Evolutionary conservation across 2,797 vertebrate genomes (phyloP), one percentile per base, ranked within the genome.

Genomic region (Sparus aurata): DNA sequence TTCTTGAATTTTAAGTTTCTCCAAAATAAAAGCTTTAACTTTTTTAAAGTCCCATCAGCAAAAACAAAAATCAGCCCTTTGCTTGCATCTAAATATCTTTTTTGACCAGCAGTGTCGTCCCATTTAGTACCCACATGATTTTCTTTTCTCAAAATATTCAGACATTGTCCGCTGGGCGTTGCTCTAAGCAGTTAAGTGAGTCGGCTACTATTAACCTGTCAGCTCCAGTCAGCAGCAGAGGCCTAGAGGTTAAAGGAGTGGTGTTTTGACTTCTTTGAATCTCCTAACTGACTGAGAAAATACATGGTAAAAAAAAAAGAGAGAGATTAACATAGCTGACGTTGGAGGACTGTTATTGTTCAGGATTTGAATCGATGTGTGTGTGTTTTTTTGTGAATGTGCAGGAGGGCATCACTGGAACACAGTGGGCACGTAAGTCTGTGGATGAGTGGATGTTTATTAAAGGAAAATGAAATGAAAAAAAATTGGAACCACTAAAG

Each of bases 221-320:
- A 63, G 67, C 75, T 78, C 25, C 67, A 45, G 27, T 71, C 71
- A 64, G 63, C 70, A 64, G 58, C 54, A 30, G 61, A 71, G 61
- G 81, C 63, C 75, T n/a, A 2, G 17, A 82, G 46, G 62, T 72
- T 46, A 59, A 30, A 52, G 18, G 64, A 55, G 47, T 53, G 43
- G 9, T 77, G 45, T 68, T 74, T 12, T 63, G 63, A 77, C 52
- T 22, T 17, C 5, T 78, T 41, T n/a, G 43, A 76, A 62, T 59
- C 27, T 22, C n/a, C 8, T 2, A 67, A 30, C 20, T 46, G 20
- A 17, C 58, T 80, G 20, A 12, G 25, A 68, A 82, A 77, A 82
- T 45, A 9, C 8, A 13, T 58, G 47, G 57, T 11, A 0, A 59
- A 65, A 60, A 79, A 78, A 27, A 27, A 27, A 27, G 3, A 27